Base-by-base conservation (phyloP, 2,888 invertebrate genomes). In the Apodemia mormo region DNA sequence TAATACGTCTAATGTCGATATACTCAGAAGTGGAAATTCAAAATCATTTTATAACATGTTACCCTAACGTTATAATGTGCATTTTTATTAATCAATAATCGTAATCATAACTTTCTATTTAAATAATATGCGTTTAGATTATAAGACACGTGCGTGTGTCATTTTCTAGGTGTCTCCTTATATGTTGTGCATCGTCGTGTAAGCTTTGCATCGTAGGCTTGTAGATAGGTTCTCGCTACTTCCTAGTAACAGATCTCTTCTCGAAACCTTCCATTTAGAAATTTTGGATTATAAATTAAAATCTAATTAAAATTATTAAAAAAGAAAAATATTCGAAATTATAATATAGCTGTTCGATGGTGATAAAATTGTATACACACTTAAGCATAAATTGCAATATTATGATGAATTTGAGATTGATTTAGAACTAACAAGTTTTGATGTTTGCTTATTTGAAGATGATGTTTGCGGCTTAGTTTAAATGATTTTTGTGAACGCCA, bases 141-240 rank as follows among this genome's bases (percentile, higher is more conserved):
- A 79, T 90, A 90, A 89, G 91, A 82, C 89, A 86, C 85, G 77
- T 45, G 77, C 74, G 88, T 89, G 90, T 89, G 90, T 88, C 88
- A 76, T 82, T 86, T 86, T 89, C 81, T 92, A 91, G 90, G 82
- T 87, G 88, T 92, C 86, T 90, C 85, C 87, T 81, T 85, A 76
- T 89, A 83, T 90, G 91, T 92, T 90, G 90, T 91, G 87, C 87
- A 84, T 87, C 80, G 86, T 88, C 85, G 83, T 89, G 87, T 88
- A 87, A 85, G 92, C 90, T 90, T 90, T 81, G 89, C 89, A 81
- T 80, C 75, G 86, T 91, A 91, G 90, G 85, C 85, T 87, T 83
- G 85, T 92, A 92, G 92, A 86, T 91, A 91, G 92, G 90, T 88
- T 87, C 83, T 84, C 86, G 89, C 88, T 85, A 90, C 92, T 92